Evolutionary conservation across 2,888 invertebrate species (phyloP).

Genomic region (Chloroclystis v-ata): DNA sequence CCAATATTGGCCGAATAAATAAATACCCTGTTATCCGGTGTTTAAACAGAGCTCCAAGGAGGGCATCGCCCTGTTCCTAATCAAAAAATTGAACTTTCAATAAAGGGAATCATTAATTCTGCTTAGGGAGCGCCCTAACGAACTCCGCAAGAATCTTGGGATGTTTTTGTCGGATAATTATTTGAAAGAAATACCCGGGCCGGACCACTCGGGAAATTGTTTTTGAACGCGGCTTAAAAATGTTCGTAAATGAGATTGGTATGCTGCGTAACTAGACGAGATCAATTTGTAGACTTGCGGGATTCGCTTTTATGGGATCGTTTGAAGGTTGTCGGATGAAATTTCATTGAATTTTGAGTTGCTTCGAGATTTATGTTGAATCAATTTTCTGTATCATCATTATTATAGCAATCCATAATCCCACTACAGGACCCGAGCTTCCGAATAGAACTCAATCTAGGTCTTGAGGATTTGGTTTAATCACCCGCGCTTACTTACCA

Average conservation of each 20-base stretch:
- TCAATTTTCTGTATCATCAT: too few relatives aligned
- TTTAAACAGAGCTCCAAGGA: slow-evolving; percentile 57
- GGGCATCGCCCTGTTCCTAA: slow-evolving; percentile 57
- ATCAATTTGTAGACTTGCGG: slow-evolving; percentile 9
- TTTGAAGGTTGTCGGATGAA: neutral
- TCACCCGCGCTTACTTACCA: too few relatives aligned
- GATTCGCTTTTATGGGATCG: slow-evolving; percentile 7
- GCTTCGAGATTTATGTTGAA: neutral
- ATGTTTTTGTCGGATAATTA: slow-evolving; percentile 72
- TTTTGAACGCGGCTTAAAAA: slow-evolving; percentile 40
- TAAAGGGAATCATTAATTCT: slow-evolving; percentile 85
- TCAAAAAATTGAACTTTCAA: slow-evolving; percentile 85
- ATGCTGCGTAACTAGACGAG: slow-evolving; percentile 20
- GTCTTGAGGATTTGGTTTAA: too few relatives aligned
- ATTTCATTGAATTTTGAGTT: neutral
- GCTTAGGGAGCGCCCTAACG: slow-evolving; percentile 67
- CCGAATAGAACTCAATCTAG: too few relatives aligned
- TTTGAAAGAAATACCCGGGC: slow-evolving; percentile 57
- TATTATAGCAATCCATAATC: too few relatives aligned
- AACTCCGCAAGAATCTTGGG: slow-evolving; percentile 67
- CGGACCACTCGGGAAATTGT: slow-evolving; percentile 53
- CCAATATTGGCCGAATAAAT: slow-evolving; percentile 71
- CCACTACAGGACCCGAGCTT: too few relatives aligned
- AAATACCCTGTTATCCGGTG: slow-evolving; percentile 72
- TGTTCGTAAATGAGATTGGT: slow-evolving; percentile 29